Percentiles rank a stretch among this genome's conserved stretches.
phyloP scores from a whole-genome alignment of 2,797 vertebrate species.

The Leptodactylus fallax region DNA sequence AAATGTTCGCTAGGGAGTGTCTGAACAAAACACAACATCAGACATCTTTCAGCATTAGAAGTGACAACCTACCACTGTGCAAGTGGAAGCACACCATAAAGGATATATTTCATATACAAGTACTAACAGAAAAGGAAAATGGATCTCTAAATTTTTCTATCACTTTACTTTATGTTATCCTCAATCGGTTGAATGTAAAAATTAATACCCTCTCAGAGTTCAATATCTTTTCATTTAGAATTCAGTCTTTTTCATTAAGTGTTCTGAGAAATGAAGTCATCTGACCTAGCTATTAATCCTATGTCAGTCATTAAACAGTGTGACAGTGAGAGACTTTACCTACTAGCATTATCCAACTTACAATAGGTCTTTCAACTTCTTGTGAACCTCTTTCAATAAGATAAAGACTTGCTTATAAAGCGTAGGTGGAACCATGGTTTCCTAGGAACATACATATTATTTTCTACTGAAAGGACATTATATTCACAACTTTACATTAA shows the following conservation, averaged over 20 bases:
- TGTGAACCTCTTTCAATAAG: background rate
- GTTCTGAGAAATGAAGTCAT: slow-evolving; percentile 29
- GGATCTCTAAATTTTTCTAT: background rate
- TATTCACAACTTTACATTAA: background rate
- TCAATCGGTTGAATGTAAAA: background rate
- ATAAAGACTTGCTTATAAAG: background rate
- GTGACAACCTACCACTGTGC: background rate
- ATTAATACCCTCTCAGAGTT: background rate
- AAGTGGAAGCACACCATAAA: background rate
- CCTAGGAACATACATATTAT: background rate
- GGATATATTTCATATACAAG: background rate
- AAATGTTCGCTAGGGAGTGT: no score
- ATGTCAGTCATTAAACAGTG: background rate
- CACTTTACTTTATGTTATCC: slow-evolving; percentile 2
- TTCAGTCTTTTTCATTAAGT: slow-evolving; percentile 5
- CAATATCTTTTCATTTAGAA: slow-evolving; percentile 19
- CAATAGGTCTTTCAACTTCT: background rate
- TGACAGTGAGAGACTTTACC: slow-evolving; percentile 6
- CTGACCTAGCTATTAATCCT: slow-evolving; percentile 23
- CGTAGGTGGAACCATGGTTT: background rate
- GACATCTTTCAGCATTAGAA: background rate
- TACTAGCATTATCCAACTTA: background rate
- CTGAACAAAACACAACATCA: no score
- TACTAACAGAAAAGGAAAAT: slow-evolving; percentile 1
- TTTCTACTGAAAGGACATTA: background rate